Percentiles rank a stretch among this genome's conserved stretches.
Conservation (phyloP, 2,888 invertebrate species). For the Athalia cordata region DNA sequence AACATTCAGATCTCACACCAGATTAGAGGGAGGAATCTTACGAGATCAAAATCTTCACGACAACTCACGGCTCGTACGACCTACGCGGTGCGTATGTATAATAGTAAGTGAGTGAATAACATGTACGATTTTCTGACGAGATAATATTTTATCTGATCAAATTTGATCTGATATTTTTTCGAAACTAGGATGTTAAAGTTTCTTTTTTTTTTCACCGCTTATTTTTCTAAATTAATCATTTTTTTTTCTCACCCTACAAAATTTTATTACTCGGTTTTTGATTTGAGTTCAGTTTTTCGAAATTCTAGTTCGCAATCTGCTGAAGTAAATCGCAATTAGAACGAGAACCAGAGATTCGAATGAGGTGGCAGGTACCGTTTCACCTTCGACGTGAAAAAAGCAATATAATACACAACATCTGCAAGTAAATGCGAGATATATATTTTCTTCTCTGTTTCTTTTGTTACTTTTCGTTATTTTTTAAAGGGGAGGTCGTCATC, state of each 20-base stretch:
- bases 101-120: neutral
- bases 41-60: slow-evolving; percentile 29
- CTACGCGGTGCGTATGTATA: neutral
- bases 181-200: neutral
- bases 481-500: slow-evolving; percentile 30
- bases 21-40: slow-evolving; percentile 30
- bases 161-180: neutral
- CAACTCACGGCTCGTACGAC: neutral
- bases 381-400: neutral
- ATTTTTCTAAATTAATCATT: too few species aligned
- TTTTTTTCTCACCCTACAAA: too few species aligned
- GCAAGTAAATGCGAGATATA: slow-evolving; percentile 11
- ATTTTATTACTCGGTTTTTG: too few species aligned
- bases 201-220: too few species aligned
- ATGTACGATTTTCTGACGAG: slow-evolving; percentile 3
- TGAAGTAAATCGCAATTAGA: neutral
- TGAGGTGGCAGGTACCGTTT: slow-evolving; percentile 1
- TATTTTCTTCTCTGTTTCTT: neutral
- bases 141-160: neutral
- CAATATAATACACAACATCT: slow-evolving; percentile 1
- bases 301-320: neutral
- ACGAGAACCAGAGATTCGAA: neutral
- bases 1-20: slow-evolving; percentile 22
- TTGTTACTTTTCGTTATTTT: slow-evolving; percentile 7
- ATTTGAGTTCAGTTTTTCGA: neutral